Conservation (phyloP, 2,888 invertebrate genomes). For the Diaphora mendica region DNA sequence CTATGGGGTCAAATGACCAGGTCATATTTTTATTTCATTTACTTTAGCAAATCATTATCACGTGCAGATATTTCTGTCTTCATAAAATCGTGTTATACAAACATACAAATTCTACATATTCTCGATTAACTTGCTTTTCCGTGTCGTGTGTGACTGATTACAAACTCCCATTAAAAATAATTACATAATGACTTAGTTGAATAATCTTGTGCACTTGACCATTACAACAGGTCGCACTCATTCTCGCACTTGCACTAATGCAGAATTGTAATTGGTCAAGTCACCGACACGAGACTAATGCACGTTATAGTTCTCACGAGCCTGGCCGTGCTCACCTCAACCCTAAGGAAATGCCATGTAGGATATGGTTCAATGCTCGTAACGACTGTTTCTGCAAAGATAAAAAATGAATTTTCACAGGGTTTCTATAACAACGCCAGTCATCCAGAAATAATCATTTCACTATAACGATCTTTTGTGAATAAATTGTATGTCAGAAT, state of each 20-base stretch:
- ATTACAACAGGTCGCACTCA: slow-evolving; percentile 46
- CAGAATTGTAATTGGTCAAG: slow-evolving; percentile 69
- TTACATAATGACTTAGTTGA: slow-evolving; percentile 29
- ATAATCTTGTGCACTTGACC: slow-evolving; percentile 49
- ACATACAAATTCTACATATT: background rate
- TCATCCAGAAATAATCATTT: slow-evolving; percentile 28
- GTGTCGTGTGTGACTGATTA: background rate
- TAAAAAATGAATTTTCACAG: slow-evolving; percentile 64
- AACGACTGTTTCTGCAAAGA: slow-evolving; percentile 66
- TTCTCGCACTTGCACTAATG: slow-evolving; percentile 72
- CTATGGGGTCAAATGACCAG: slow-evolving; percentile 62
- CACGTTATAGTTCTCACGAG: slow-evolving; percentile 78
- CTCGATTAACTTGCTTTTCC: background rate
- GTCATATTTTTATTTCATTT: slow-evolving; percentile 44
- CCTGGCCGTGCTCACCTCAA: slow-evolving; percentile 52
- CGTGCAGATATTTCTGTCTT: background rate
- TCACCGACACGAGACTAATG: slow-evolving; percentile 74
- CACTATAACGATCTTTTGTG: background rate
- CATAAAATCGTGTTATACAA: background rate
- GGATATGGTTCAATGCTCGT: slow-evolving; percentile 80
- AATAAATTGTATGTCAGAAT: background rate
- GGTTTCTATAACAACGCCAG: slow-evolving; percentile 35
- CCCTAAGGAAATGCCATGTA: slow-evolving; percentile 72
- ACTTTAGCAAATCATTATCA: background rate
- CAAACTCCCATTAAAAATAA: slow-evolving; percentile 11